Base-by-base conservation (phyloP, 1,140 invertebrate genomes). In the Dryas iulia region DNA sequence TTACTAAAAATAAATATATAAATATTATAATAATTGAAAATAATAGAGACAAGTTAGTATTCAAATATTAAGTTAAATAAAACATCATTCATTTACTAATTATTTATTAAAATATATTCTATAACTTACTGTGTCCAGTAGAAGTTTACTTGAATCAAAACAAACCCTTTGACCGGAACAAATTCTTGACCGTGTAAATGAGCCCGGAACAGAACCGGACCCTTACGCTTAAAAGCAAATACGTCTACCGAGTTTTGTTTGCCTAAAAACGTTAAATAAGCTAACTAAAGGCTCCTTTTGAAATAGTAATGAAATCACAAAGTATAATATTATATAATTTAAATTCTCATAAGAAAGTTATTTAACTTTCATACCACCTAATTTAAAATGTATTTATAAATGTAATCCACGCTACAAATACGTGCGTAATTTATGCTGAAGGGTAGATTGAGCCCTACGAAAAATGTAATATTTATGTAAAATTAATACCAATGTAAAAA, bases 131-230 rank as follows among this genome's bases (percentile, higher is more conserved):
- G 7, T 21, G 39, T 47, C 10, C 10, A 25, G 23, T 52, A 47
- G 24, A 35, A 21, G 39, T 28, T 52, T 52, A 61, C 30, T 61
- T 26, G 28, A 39, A 65, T 14, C 31, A 53, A 65, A 57, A 65
- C 53, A 28, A 56, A 65, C 30, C 30, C 62, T 57, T 65, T 65
- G 62, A 65, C 62, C 62, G 62, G 62, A 65, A 65, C 62, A 65
- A 65, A 65, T 65, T 65, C 62, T 65, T 57, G 53, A 65, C 62
- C 30, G 53, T 57, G 33, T 53, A 64, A 64, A 65, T 53, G 39
- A 58, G 23, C 12, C 26, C 25, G 26, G 28, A 39, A 58, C 39
- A 54, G 28, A 25, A 33, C 53, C 24, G 54, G 62, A 65, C 62
- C 62, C 53, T 65, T 33, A 33, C 61, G 52, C 47, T 65, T 57